Evolutionary conservation across 2,888 invertebrate genomes (phyloP).

Genomic region (Bruchidius siliquastri): DNA sequence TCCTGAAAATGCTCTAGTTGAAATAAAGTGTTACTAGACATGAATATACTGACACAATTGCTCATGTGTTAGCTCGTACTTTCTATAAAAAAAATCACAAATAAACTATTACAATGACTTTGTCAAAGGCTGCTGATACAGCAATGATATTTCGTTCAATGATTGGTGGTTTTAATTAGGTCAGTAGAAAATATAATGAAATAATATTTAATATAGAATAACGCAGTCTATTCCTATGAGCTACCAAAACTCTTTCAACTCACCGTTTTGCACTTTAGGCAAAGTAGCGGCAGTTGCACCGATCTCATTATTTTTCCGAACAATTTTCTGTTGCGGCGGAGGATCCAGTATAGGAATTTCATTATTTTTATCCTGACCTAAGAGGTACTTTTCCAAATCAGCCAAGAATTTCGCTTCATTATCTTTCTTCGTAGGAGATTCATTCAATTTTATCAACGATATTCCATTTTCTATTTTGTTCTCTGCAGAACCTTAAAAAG

Average conservation of each 20-base stretch:
- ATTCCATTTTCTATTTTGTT: constrained; percentile 20
- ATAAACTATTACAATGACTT: no score
- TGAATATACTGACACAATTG: no score
- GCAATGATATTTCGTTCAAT: no score
- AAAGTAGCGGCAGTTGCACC: constrained; percentile 18
- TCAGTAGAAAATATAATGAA: no score
- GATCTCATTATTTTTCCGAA: constrained; percentile 15
- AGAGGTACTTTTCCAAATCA: constrained; percentile 61
- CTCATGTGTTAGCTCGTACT: no score
- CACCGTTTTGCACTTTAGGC: constrained; percentile 44
- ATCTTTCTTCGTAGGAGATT: constrained; percentile 20
- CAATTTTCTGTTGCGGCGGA: constrained; percentile 41
- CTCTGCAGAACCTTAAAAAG: not conserved
- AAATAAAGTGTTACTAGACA: no score
- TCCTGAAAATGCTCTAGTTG: no score
- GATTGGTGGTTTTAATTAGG: no score
- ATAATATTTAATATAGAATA: no score
- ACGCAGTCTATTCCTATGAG: no score
- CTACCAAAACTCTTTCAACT: constrained; percentile 11
- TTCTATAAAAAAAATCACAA: no score
- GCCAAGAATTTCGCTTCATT: constrained; percentile 54
- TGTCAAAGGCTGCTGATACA: no score
- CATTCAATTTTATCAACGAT: constrained; percentile 23
- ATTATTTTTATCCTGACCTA: constrained; percentile 25
- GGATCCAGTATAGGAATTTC: constrained; percentile 50